Evolutionary conservation across 2,888 invertebrate genomes (phyloP).

Genomic region (Macaria liturata): DNA sequence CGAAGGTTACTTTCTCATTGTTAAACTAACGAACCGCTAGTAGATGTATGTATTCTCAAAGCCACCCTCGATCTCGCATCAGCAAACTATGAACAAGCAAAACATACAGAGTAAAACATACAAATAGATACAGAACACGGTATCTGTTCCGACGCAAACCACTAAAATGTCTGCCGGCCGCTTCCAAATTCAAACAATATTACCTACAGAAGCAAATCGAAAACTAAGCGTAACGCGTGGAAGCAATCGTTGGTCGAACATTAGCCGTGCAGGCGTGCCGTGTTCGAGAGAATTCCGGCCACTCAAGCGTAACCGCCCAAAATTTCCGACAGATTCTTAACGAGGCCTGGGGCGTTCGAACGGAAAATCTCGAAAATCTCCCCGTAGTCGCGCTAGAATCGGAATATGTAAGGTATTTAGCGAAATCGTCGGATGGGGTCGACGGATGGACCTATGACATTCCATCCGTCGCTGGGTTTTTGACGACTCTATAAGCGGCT

Average conservation of each 20-base stretch:
- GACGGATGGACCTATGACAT: slow-evolving; percentile 22
- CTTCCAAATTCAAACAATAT: slow-evolving; percentile 30
- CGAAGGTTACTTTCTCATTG: no score
- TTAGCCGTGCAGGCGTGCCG: slow-evolving; percentile 29
- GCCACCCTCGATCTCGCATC: not conserved
- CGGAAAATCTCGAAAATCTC: slow-evolving; percentile 79
- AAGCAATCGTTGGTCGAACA: slow-evolving; percentile 34
- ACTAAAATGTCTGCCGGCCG: slow-evolving; percentile 19
- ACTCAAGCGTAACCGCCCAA: slow-evolving; percentile 51
- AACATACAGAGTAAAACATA: not conserved
- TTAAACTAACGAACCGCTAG: no score
- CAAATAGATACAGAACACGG: not conserved
- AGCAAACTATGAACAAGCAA: no score
- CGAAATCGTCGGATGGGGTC: slow-evolving; percentile 14
- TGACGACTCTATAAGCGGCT: slow-evolving; percentile 15
- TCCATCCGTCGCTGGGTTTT: slow-evolving; percentile 16
- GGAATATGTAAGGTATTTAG: slow-evolving; percentile 78
- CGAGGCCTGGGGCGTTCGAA: slow-evolving; percentile 60
- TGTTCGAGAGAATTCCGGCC: slow-evolving; percentile 50
- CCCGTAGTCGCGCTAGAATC: slow-evolving; percentile 69
- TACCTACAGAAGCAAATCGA: slow-evolving; percentile 31
- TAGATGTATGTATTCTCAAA: no score
- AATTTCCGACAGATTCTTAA: slow-evolving; percentile 74
- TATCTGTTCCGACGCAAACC: slow-evolving; percentile 14
- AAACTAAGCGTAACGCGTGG: slow-evolving; percentile 38